These are phyloP conservation scores for Prietella phreatophila DNA, from an alignment of 2,113 vertebrate genomes.

Conservation along the genomic window DNA sequence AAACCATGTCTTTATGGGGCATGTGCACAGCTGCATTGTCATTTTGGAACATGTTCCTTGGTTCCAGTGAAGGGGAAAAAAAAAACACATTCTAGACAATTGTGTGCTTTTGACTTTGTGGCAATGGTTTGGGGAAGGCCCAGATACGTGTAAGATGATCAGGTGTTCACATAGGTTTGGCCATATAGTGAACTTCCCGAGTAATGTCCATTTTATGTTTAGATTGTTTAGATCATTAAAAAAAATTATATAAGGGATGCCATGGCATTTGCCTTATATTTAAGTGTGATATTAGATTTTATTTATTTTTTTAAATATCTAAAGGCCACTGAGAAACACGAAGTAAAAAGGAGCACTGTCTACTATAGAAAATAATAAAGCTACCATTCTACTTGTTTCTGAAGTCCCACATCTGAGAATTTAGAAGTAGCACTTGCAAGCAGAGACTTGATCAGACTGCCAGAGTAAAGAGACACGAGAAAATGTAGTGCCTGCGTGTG, in stretches of 20 bases:
- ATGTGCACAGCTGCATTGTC: not conserved
- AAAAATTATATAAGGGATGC: not conserved
- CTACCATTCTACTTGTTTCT: not conserved
- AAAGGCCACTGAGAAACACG: not conserved
- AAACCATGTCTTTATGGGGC: not conserved
- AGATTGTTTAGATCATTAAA: not conserved
- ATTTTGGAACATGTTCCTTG: not conserved
- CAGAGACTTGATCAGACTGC: constrained; percentile 18
- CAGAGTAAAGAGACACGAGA: not conserved
- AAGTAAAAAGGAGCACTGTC: too few species aligned
- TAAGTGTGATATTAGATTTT: not conserved
- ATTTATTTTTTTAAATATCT: not conserved
- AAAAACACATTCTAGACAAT: not conserved
- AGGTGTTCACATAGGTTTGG: not conserved
- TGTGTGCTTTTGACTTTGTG: not conserved
- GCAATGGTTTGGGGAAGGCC: not conserved
- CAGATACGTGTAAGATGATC: not conserved
- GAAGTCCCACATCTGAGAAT: constrained; percentile 4
- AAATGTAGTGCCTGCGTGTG: not conserved
- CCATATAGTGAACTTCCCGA: not conserved
- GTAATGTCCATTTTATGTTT: not conserved
- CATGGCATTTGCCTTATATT: not conserved
- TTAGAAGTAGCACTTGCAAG: constrained; percentile 11
- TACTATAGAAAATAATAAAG: not conserved
- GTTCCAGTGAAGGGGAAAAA: not conserved